Evolutionary conservation across 2,797 vertebrate genomes (phyloP).

Genomic region (Brotogeris chrysoptera): DNA sequence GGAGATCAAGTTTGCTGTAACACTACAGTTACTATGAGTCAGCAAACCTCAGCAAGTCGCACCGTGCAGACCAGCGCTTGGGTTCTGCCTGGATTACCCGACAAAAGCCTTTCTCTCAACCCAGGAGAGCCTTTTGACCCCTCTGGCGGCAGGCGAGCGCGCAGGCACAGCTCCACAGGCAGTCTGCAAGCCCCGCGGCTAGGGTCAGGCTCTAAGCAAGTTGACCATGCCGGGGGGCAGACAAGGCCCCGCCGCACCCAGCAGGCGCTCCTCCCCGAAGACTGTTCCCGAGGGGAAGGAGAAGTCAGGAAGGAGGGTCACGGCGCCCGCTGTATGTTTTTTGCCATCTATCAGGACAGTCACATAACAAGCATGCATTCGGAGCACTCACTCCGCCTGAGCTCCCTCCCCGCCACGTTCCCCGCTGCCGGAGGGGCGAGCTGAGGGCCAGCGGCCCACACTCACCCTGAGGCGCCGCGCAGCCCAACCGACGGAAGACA

Average conservation of each 20-base stretch:
- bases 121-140: background rate
- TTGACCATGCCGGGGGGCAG: background rate
- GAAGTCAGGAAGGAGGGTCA: fast-evolving
- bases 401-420: background rate
- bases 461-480: background rate
- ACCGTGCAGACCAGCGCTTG: background rate
- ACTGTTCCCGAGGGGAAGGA: no score
- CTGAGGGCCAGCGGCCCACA: background rate
- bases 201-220: background rate
- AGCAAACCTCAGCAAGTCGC: background rate
- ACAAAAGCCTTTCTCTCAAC: fast-evolving
- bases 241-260: background rate
- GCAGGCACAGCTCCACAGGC: background rate
- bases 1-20: background rate
- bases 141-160: background rate
- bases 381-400: background rate
- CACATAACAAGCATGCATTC: background rate
- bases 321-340: fast-evolving
- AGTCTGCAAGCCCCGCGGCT: background rate
- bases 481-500: background rate
- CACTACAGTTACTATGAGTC: background rate
- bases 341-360: fast-evolving
- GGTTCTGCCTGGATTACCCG: no score
- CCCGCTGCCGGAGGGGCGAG: no score
- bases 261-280: background rate